A percentile compares a stretch with the other conserved stretches of the same genome.
Conservation (phyloP, 2,113 vertebrate genomes). For the Hoplias malabaricus region DNA sequence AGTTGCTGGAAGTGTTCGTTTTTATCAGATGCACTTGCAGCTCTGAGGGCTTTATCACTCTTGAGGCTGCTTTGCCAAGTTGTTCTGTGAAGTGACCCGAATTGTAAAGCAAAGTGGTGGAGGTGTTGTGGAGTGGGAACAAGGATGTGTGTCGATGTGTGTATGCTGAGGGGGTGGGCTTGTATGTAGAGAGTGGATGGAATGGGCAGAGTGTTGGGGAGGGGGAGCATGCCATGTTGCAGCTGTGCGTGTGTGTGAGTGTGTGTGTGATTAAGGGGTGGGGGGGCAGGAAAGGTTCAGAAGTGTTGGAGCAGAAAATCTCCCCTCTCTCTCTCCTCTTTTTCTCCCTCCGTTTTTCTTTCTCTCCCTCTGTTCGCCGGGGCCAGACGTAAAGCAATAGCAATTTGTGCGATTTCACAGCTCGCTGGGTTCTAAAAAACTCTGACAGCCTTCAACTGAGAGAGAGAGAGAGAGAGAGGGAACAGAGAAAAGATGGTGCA, state of each 20-base stretch:
- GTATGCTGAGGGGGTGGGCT: conserved; percentile 36
- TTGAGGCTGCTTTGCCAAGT: conserved; percentile 60
- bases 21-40: conserved; percentile 53
- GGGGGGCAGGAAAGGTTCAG: conserved; percentile 62
- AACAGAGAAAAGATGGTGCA: conserved; percentile 21
- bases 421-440: conserved; percentile 71
- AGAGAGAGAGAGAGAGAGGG: conserved; percentile 37
- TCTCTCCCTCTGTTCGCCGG: conserved; percentile 60
- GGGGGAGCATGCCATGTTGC: conserved; percentile 53
- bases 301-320: conserved; percentile 81
- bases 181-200: conserved; percentile 42
- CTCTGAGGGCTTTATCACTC: conserved; percentile 54
- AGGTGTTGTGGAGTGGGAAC: conserved; percentile 63
- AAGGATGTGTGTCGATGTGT: conserved; percentile 49
- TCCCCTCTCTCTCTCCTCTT: conserved; percentile 47
- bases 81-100: conserved; percentile 73
- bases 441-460: conserved; percentile 72
- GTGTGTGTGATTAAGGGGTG: conserved; percentile 61
- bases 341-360: conserved; percentile 45
- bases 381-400: conserved; percentile 74
- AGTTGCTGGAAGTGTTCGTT: conserved; percentile 39
- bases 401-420: conserved; percentile 84
- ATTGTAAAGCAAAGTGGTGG: conserved; percentile 71
- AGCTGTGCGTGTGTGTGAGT: conserved; percentile 70
- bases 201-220: not conserved